phyloP scores from a whole-genome alignment of 2,113 vertebrate species.

The Nothocercus nigrocapillus region DNA sequence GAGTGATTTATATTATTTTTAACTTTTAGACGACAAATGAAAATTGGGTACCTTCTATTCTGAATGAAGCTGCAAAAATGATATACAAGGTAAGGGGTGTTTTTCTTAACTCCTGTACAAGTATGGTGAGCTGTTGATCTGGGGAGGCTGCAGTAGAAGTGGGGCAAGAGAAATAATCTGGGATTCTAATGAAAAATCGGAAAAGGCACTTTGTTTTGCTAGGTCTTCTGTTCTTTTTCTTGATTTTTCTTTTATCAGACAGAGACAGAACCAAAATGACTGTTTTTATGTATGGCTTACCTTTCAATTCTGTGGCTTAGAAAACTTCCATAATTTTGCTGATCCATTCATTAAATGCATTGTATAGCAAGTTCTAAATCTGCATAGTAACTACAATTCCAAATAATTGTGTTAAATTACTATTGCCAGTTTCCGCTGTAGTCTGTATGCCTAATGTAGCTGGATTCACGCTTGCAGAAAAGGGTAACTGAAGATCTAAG shows the following conservation, averaged over 20 bases:
- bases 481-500: background rate
- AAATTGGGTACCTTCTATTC: constrained; percentile 90
- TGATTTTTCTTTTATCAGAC: background rate
- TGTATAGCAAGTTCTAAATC: background rate
- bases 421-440: background rate
- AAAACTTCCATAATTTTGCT: background rate
- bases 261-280: background rate
- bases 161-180: background rate
- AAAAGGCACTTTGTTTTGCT: background rate
- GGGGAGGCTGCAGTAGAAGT: background rate
- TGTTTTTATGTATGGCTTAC: background rate
- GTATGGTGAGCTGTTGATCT: background rate
- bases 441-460: background rate
- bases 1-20: constrained; percentile 17
- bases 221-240: background rate
- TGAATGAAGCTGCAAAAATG: constrained; percentile 93
- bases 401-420: background rate
- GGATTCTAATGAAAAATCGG: background rate
- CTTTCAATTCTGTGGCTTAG: background rate
- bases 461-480: background rate
- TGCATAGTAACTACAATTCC: background rate
- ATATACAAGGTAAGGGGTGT: constrained; percentile 90
- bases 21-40: constrained; percentile 90
- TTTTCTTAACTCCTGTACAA: background rate
- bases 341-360: background rate